A percentile compares a stretch with the other conserved stretches of the same genome.
Evolutionary conservation across 2,797 vertebrate genomes (phyloP).

Genomic region (Eulemur mongoz): DNA sequence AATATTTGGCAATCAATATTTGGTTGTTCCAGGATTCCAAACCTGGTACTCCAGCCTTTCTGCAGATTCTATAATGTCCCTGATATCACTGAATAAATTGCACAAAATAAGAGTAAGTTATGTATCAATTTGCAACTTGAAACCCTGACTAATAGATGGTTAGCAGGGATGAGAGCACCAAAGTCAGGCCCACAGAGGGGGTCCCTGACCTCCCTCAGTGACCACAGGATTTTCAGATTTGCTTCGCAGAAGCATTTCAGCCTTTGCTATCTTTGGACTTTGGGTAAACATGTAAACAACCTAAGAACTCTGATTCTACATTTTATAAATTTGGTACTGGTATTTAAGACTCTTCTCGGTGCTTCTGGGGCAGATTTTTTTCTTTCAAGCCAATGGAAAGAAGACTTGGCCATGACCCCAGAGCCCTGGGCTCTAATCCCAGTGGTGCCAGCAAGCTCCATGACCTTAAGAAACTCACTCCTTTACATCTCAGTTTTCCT

Average conservation of each 20-base stretch:
- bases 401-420: constrained; percentile 15
- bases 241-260: neutral
- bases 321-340: neutral
- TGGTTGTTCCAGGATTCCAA: neutral
- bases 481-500: constrained; percentile 27
- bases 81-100: neutral
- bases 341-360: neutral
- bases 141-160: neutral
- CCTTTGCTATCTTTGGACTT: constrained; percentile 36
- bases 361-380: neutral
- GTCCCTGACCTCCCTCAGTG: neutral
- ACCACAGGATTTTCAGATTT: neutral
- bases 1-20: neutral
- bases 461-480: constrained; percentile 44
- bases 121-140: neutral
- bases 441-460: neutral
- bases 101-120: neutral
- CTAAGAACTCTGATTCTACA: neutral
- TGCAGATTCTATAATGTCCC: neutral
- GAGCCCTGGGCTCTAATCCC: neutral
- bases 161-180: neutral
- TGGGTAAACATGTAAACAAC: constrained; percentile 16
- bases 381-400: neutral
- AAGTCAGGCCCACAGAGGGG: neutral
- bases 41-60: neutral